Conservation (phyloP, 1,140 invertebrate genomes). For the Paraescarpia echinospica region DNA sequence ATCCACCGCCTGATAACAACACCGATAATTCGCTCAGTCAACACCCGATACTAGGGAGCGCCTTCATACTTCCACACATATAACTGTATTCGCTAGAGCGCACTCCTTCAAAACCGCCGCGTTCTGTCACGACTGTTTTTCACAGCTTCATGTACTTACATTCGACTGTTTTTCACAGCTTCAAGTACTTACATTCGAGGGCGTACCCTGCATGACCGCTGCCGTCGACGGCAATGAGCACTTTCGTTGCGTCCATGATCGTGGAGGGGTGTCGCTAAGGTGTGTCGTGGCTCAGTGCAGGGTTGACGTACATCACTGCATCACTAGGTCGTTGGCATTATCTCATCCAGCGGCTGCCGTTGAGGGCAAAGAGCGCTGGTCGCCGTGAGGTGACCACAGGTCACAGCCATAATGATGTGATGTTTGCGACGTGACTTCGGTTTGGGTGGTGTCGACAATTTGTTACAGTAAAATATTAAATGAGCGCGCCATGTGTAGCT, state of each 20-base stretch:
- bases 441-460: neutral
- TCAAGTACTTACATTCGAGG: conserved; percentile 20
- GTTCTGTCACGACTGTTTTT: neutral
- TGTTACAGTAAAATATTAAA: neutral
- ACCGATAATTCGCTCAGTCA: neutral
- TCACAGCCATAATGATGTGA: neutral
- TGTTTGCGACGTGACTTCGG: neutral
- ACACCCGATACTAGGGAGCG: neutral
- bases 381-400: neutral
- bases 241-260: neutral
- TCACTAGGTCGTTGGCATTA: neutral
- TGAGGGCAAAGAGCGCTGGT: neutral
- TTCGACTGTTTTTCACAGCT: neutral
- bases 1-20: neutral
- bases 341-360: neutral
- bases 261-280: neutral
- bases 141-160: neutral
- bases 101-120: neutral
- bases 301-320: neutral
- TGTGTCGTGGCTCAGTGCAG: neutral
- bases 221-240: conserved; percentile 24
- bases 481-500: neutral
- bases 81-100: neutral
- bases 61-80: neutral
- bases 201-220: conserved; percentile 26